Conservation (phyloP, 2,113 vertebrate genomes). For the Coptodon bakossiorum region DNA sequence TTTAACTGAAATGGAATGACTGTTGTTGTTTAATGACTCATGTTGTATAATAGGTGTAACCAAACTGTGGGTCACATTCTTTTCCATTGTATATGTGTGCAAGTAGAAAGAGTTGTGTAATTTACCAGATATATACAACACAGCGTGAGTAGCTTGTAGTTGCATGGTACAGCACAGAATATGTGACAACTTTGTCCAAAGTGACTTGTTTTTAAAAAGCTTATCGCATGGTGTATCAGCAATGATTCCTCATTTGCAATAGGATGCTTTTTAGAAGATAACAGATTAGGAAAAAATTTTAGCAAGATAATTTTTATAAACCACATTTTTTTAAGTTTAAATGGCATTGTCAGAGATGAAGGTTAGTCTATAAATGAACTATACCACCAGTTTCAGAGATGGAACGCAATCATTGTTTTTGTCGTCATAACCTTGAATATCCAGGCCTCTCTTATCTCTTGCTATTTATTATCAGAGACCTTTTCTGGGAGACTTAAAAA, state of each 20-base stretch:
- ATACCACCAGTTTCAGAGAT: background rate
- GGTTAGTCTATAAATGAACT: background rate
- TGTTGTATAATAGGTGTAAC: background rate
- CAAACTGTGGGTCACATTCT: background rate
- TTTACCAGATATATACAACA: background rate
- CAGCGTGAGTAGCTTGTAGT: background rate
- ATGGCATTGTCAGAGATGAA: background rate
- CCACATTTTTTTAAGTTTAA: background rate
- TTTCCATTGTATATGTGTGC: background rate
- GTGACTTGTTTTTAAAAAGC: background rate
- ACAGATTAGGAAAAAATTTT: rapidly evolving
- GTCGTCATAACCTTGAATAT: background rate
- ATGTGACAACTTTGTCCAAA: background rate
- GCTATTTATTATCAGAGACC: background rate
- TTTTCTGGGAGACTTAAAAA: background rate
- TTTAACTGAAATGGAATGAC: background rate
- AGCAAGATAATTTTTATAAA: background rate
- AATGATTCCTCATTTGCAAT: background rate
- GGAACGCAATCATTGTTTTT: background rate
- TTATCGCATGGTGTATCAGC: background rate
- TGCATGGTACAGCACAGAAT: background rate
- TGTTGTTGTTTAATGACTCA: background rate
- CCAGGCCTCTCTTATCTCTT: background rate
- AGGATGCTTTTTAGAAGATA: background rate
- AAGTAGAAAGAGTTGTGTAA: background rate